These are phyloP conservation scores for Hippocampus zosterae DNA, from an alignment of 2,113 vertebrate genomes.

Conservation along the genomic window DNA sequence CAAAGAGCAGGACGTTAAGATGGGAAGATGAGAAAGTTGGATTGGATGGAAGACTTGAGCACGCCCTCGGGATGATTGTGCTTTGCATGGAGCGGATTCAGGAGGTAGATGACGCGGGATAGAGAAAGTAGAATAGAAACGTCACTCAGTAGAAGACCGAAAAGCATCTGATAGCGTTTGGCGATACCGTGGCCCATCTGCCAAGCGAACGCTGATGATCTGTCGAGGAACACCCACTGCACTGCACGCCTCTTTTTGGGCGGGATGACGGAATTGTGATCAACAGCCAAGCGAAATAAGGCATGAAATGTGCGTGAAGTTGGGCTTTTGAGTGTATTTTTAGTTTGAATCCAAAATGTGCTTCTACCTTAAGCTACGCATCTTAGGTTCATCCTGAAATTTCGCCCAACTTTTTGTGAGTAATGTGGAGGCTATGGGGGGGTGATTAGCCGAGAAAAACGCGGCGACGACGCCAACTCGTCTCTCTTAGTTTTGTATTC, in stretches of 20 bases:
- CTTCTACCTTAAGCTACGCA: background rate
- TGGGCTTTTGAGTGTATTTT: background rate
- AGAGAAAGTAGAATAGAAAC: slow-evolving; percentile 1
- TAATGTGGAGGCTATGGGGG: background rate
- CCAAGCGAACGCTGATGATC: background rate
- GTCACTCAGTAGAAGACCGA: background rate
- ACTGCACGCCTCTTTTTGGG: background rate
- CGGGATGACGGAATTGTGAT: background rate
- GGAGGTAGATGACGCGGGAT: background rate
- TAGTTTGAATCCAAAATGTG: background rate
- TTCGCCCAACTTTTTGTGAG: background rate
- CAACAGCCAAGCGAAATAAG: background rate
- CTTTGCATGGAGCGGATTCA: background rate
- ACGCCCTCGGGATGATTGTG: background rate
- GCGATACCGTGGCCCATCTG: background rate
- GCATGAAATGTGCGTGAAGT: background rate
- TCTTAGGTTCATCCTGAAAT: background rate
- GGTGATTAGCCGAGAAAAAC: background rate
- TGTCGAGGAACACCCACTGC: background rate
- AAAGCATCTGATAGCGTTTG: slow-evolving; percentile 22
- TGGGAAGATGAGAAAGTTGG: background rate
- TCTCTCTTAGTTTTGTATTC: slow-evolving; percentile 8
- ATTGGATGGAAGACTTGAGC: background rate
- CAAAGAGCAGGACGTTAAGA: background rate
- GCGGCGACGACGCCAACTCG: slow-evolving; percentile 18